These are phyloP conservation scores for Lepidonotus clava DNA, from an alignment of 2,888 invertebrate genomes.

Conservation along the genomic window DNA sequence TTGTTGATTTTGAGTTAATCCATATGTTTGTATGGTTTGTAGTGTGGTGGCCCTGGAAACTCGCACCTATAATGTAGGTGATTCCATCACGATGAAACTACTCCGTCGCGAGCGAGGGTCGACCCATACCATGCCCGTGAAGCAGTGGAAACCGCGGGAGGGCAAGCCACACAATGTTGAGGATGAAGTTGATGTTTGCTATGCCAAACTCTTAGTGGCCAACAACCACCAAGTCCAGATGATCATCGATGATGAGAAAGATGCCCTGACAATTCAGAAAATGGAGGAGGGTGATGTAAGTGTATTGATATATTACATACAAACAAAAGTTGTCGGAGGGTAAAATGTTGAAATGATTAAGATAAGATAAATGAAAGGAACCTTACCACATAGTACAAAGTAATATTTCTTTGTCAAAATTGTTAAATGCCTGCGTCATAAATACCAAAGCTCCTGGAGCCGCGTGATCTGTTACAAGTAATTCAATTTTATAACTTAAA, in stretches of 20 bases:
- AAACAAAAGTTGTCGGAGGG: too few relatives aligned
- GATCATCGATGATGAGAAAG: slow-evolving; percentile 87
- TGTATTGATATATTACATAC: too few relatives aligned
- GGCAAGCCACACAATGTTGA: slow-evolving; percentile 71
- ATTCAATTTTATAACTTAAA: too few relatives aligned
- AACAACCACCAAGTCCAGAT: slow-evolving; percentile 67
- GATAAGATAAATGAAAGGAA: too few relatives aligned
- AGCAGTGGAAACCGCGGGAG: slow-evolving; percentile 70
- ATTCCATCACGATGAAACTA: slow-evolving; percentile 88
- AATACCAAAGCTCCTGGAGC: too few relatives aligned
- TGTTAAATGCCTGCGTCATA: too few relatives aligned
- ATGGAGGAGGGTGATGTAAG: slow-evolving; percentile 83
- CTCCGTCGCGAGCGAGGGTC: slow-evolving; percentile 91
- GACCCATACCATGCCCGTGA: slow-evolving; percentile 72
- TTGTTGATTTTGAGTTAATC: too few relatives aligned
- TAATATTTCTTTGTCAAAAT: too few relatives aligned
- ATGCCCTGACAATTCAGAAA: slow-evolving; percentile 84
- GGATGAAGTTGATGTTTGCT: slow-evolving; percentile 72
- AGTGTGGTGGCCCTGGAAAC: slow-evolving; percentile 84
- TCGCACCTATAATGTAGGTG: slow-evolving; percentile 82
- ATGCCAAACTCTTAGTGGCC: slow-evolving; percentile 85
- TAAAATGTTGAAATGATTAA: too few relatives aligned
- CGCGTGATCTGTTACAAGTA: too few relatives aligned
- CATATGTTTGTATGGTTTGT: too few relatives aligned
- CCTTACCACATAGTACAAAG: too few relatives aligned